phyloP scores from a whole-genome alignment of 2,113 vertebrate genomes.

The Indri indri region DNA sequence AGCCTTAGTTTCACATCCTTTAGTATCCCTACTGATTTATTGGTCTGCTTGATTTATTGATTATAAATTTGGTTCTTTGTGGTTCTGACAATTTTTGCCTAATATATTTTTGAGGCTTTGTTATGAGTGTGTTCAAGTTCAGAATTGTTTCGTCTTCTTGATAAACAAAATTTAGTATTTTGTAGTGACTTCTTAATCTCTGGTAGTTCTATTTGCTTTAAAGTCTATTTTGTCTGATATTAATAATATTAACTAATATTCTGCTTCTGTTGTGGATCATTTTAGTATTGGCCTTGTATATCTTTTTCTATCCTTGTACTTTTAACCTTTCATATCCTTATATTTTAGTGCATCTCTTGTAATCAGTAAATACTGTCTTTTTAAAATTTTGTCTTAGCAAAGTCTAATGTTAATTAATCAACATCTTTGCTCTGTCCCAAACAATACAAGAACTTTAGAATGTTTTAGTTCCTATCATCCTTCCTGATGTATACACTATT shows the following conservation, averaged over 20 bases:
- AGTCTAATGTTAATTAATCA: slow-evolving; percentile 30
- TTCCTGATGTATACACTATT: neutral
- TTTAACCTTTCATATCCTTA: neutral
- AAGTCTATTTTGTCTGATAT: neutral
- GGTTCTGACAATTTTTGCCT: slow-evolving; percentile 13
- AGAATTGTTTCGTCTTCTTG: neutral
- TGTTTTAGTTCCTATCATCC: neutral
- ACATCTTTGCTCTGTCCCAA: neutral
- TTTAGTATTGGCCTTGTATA: neutral
- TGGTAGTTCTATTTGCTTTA: slow-evolving; percentile 29
- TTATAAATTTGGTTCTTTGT: neutral
- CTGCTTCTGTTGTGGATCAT: neutral
- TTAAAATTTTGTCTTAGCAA: neutral
- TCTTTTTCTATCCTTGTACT: neutral
- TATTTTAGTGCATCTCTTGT: neutral
- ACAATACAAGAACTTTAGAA: neutral
- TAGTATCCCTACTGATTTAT: neutral
- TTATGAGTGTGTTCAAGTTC: neutral
- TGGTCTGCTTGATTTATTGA: neutral
- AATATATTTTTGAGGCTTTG: neutral
- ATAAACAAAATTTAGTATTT: neutral
- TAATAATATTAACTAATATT: neutral
- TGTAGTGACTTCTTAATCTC: neutral
- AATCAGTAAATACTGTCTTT: neutral
- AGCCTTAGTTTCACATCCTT: neutral